Base-by-base conservation (phyloP, 2,888 invertebrate genomes). In the Therioaphis trifolii region DNA sequence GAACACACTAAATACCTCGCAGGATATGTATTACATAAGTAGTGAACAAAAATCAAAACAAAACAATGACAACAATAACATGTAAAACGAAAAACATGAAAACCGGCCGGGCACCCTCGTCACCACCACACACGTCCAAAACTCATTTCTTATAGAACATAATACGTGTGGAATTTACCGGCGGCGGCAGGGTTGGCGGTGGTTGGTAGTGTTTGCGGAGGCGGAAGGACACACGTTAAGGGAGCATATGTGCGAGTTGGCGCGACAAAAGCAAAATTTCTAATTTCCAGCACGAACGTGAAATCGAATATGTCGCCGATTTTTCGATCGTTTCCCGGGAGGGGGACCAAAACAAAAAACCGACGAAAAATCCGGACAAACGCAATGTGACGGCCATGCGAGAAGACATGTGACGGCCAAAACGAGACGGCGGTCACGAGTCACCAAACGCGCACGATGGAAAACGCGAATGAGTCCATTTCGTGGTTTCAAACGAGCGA, bases 41-140 rank as follows among this genome's bases (percentile, higher is more conserved):
- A 35, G 7, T 35, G 35, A 35, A 35, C 35, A 35, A 35, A 35
- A 35, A 35, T 7, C 35, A 35, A 35, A 35, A 35, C 35, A 35
- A 35, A 35, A 35, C 35, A 35, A 46, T 15, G 12, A 58, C 7
- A 24, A 21, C 11, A 24, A 24, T 12, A 58, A 58, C 58, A 58
- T 18, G 18, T 29, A 3, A 29, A 63, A 27, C 35, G 7, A 61
- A 43, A 35, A 55, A 46, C 12, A 43, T 18, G 63, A 46, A 63
- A 66, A 18, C 63, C 49, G 29, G 49, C 29, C 24, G 11, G 27
- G 11, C 27, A 29, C 27, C 29, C 21, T 29, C 43, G 15, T 21
- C n/a, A 11, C 29, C 40, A 43, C 27, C 69, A 5, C 78, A 79
- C 68, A 79, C 78, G 78, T 79, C 27, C 69, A 79, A 79, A 76